These are phyloP conservation scores for Pammene aurita DNA, from an alignment of 2,888 invertebrate species.

Conservation along the genomic window DNA sequence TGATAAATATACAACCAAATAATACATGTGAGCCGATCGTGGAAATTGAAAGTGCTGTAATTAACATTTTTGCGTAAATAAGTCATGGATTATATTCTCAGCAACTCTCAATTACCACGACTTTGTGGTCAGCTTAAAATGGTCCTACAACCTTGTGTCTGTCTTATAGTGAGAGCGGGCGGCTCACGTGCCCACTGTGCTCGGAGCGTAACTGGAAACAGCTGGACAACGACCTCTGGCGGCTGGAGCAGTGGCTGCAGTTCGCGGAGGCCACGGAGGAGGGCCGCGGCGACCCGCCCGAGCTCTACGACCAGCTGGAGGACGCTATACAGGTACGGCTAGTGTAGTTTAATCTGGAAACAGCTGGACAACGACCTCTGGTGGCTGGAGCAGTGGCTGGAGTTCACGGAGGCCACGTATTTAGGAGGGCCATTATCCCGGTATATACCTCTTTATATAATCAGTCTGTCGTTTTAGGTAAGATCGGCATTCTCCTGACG, in stretches of 20 bases:
- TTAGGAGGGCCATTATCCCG: conserved; percentile 87
- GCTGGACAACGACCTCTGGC: conserved; percentile 94
- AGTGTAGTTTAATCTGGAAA: conserved; percentile 83
- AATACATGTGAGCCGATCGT: no score
- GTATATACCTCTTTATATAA: no score
- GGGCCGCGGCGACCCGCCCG: conserved; percentile 87
- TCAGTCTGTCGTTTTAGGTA: no score
- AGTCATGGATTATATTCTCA: no score
- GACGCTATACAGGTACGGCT: conserved; percentile 89
- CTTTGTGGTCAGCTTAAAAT: neutral
- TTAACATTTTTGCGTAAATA: no score
- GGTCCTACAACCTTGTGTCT: neutral
- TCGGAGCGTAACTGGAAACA: conserved; percentile 95
- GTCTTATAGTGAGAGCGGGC: conserved; percentile 86
- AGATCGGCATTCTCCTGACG: no score
- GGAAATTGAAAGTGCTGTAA: no score
- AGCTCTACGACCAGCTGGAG: conserved; percentile 90
- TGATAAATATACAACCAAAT: no score
- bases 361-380: conserved; percentile 95
- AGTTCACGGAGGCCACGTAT: conserved; percentile 93
- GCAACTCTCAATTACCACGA: neutral
- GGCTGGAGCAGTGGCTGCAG: conserved; percentile 95
- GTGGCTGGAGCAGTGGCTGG: conserved; percentile 95
- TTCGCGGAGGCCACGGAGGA: conserved; percentile 92
- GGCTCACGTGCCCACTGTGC: conserved; percentile 92